Percentiles rank a stretch among this genome's conserved stretches.
Conservation (phyloP, 2,113 vertebrate genomes). For the Cnemophilus loriae region DNA sequence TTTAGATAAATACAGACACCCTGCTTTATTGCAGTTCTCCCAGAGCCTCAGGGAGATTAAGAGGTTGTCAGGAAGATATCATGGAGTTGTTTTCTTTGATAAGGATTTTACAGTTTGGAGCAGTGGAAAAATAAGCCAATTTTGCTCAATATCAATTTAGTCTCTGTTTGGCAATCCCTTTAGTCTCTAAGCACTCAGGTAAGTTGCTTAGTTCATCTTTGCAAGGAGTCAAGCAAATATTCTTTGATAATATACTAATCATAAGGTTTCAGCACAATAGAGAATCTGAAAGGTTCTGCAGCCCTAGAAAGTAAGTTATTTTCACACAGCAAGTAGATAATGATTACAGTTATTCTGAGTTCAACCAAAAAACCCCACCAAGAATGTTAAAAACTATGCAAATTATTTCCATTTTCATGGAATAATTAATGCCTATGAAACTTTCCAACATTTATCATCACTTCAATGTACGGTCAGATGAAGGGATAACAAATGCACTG, state of each 20-base stretch:
- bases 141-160: constrained; percentile 11
- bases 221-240: not conserved
- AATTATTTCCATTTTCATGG: not conserved
- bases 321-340: not conserved
- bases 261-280: not conserved
- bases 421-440: not conserved
- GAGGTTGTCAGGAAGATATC: not conserved
- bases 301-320: not conserved
- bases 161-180: not conserved
- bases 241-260: not conserved
- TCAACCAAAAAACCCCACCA: not conserved
- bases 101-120: constrained; percentile 29
- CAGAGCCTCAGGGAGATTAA: not conserved
- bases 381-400: not conserved
- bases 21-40: not conserved
- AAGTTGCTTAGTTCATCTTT: not conserved
- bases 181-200: not conserved
- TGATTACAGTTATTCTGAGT: not conserved
- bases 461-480: not conserved
- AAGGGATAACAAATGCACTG: not conserved
- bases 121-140: constrained; percentile 10
- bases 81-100: constrained; percentile 30
- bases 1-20: not conserved
- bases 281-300: not conserved
- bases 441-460: not conserved